A percentile compares a stretch with the other conserved stretches of the same genome.
These are phyloP conservation scores for Clarias pachynema DNA, from an alignment of 2,797 vertebrate genomes.

Conservation along the genomic window DNA sequence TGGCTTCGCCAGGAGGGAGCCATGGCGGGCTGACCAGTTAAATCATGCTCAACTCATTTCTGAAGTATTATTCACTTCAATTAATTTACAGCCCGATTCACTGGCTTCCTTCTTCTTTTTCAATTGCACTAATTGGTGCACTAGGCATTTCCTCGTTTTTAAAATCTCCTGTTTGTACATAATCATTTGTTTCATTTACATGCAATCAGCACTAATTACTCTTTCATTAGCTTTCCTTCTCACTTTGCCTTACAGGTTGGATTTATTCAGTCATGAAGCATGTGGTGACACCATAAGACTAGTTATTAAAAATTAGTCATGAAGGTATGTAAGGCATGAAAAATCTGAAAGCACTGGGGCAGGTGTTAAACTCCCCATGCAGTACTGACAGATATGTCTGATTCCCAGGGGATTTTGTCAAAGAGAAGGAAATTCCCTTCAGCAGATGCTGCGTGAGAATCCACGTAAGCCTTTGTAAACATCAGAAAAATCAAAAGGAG, in stretches of 20 bases:
- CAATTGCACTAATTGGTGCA: too few relatives aligned
- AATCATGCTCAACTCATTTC: conserved; percentile 5
- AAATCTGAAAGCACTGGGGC: not conserved
- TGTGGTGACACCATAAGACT: not conserved
- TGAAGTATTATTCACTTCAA: not conserved
- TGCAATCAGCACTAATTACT: not conserved
- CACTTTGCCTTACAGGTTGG: not conserved
- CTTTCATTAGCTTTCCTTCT: conserved; percentile 13
- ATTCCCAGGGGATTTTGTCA: conserved; percentile 13
- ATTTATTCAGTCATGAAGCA: not conserved
- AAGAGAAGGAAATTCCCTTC: conserved; percentile 42
- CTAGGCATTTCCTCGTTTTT: not conserved
- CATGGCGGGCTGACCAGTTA: not conserved
- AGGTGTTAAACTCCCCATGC: conserved; percentile 4
- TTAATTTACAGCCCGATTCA: not conserved
- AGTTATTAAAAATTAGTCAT: conserved; percentile 5
- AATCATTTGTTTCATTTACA: not conserved
- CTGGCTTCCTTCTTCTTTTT: not conserved
- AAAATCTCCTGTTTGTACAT: not conserved
- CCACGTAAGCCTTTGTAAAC: conserved; percentile 59
- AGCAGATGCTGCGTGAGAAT: conserved; percentile 44
- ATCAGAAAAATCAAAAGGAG: conserved; percentile 66
- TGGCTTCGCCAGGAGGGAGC: conserved; percentile 1
- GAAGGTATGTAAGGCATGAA: not conserved
- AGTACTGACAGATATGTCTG: not conserved